These are phyloP conservation scores for Papilio gigon DNA, from an alignment of 2,888 invertebrate species.

Conservation along the genomic window DNA sequence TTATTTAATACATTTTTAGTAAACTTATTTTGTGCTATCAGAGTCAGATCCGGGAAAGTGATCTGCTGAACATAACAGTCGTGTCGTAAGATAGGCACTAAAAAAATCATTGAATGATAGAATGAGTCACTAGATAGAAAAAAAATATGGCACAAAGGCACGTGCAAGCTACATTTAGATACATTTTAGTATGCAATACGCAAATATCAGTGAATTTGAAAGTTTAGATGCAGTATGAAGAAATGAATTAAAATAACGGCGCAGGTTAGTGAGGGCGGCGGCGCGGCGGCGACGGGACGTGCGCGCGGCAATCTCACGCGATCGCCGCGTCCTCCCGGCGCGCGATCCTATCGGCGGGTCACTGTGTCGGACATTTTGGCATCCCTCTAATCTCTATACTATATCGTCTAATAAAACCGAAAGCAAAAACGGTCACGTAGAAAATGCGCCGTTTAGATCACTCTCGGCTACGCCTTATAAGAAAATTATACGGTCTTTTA, in stretches of 20 bases:
- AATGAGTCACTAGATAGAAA: constrained; percentile 5
- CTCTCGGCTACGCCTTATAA: constrained; percentile 37
- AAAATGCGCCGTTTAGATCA: constrained; percentile 50
- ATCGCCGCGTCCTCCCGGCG: constrained; percentile 55
- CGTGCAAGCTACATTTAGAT: constrained; percentile 12
- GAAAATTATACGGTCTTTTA: constrained; percentile 31
- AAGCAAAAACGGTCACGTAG: constrained; percentile 53
- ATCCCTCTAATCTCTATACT: constrained; percentile 52
- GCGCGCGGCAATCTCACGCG: constrained; percentile 71
- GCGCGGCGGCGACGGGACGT: constrained; percentile 53
- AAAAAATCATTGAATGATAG: not conserved
- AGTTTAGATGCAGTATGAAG: constrained; percentile 45
- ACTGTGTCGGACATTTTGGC: constrained; percentile 69
- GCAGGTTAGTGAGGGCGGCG: constrained; percentile 55
- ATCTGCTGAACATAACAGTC: not conserved
- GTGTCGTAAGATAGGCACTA: not conserved
- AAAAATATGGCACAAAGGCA: constrained; percentile 17
- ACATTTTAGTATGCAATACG: constrained; percentile 22
- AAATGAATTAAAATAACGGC: constrained; percentile 55
- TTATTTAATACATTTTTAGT: not conserved
- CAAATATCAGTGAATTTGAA: constrained; percentile 41
- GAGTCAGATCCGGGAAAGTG: not conserved
- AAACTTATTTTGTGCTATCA: not conserved
- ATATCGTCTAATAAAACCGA: constrained; percentile 51
- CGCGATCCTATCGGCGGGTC: constrained; percentile 62